Percentiles rank a stretch among this genome's conserved stretches.
Evolutionary conservation across 1,140 invertebrate species (phyloP).

Genomic region (Leptonema lineaticorne): DNA sequence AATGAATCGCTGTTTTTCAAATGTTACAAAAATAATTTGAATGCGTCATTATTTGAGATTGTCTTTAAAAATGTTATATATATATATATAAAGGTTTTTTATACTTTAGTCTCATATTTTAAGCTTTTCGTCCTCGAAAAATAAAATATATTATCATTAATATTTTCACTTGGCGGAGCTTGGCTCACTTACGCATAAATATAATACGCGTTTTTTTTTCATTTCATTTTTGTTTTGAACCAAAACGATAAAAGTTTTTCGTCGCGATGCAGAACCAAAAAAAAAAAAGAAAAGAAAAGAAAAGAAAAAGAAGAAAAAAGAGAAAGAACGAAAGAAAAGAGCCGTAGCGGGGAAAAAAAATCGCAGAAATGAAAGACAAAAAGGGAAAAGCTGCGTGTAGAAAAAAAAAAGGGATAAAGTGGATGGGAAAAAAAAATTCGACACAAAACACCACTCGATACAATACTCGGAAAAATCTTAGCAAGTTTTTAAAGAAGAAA

Average conservation of each 20-base stretch:
- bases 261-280: neutral
- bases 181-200: neutral
- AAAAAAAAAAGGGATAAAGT: neutral
- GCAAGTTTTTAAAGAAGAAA: neutral
- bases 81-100: too few species aligned
- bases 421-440: neutral
- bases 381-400: too few species aligned
- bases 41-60: too few species aligned
- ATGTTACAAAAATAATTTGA: too few species aligned
- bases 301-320: neutral
- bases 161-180: neutral
- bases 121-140: neutral
- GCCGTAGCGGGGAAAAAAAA: neutral
- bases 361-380: neutral
- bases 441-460: neutral
- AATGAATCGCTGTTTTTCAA: too few species aligned
- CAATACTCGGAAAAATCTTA: neutral
- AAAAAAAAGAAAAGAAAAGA: neutral
- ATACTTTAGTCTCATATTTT: too few species aligned
- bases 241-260: constrained; percentile 5
- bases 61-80: too few species aligned
- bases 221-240: neutral
- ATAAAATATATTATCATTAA: constrained; percentile 3
- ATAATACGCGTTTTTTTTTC: too few species aligned
- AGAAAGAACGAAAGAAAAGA: neutral